A percentile compares a stretch with the other conserved stretches of the same genome.
Conservation (phyloP, 2,113 vertebrate genomes). For the Cisticola juncidis region DNA sequence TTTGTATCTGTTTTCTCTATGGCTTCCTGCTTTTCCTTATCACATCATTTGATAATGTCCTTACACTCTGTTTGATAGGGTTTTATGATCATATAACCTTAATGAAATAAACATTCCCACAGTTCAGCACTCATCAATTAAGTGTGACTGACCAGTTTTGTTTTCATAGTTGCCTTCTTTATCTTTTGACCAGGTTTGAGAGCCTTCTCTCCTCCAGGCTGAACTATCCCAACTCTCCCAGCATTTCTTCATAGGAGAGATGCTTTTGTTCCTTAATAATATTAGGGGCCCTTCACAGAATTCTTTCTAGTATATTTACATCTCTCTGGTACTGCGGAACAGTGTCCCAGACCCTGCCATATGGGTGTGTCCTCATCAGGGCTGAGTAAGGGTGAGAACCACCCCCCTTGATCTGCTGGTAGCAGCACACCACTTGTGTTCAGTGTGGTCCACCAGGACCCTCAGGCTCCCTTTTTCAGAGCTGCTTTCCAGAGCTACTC, state of each 20-base stretch:
- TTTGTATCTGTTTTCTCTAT: neutral
- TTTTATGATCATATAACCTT: neutral
- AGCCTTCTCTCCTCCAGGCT: neutral
- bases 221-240: neutral
- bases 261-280: neutral
- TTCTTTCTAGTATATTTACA: neutral
- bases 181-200: neutral
- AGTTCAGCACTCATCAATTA: neutral
- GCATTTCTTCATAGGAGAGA: neutral
- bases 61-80: neutral
- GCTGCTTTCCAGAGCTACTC: neutral
- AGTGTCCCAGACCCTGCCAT: neutral
- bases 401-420: neutral
- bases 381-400: neutral
- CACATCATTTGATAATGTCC: neutral
- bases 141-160: neutral
- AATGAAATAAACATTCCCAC: neutral
- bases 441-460: neutral
- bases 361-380: neutral
- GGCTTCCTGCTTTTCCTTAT: neutral
- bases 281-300: neutral
- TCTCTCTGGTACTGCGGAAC: neutral
- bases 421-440: neutral
- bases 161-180: neutral
- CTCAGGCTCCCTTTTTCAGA: neutral